Evolutionary conservation across 2,888 invertebrate species (phyloP), one percentile per base, ranked within the genome.

Genomic region (Plebejus argus): DNA sequence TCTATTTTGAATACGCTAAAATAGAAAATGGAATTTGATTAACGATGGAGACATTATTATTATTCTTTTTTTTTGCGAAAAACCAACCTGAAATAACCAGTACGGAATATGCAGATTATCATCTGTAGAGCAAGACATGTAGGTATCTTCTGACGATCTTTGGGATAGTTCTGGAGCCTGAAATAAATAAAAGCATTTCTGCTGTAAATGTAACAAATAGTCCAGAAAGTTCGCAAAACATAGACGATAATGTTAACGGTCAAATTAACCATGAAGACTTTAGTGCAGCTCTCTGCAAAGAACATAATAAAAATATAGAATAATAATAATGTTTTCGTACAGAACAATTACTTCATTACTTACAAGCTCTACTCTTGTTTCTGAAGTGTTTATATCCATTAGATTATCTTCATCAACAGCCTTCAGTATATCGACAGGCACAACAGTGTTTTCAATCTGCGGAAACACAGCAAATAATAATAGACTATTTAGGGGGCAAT

Each of bases 121-220:
- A 4, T 91, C 90, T 39, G 90, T 79, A 15, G 85, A 77, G 81
- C 91, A 91, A 1, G 93, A 90, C 78, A 86, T 87, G 77, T 86
- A 92, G 76, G 89, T 92, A 15, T 83, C 49, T 74, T 28, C 86
- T 1, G 93, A 91, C 1, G 92, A 92, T 80, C 91, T 84, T 1
- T 89, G 89, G 0, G 93, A 91, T 76, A 90, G 92, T 84, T 93
- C 93, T 18, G 93, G 92, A 6, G 87, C 86, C 93, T 93, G 81
- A 5, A 84, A 85, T 76, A 76, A 76, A 76, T 76, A 49, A 66
- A 49, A 76, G 8, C 10, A 39, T 39, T 8, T 2, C 8, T 10
- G 39, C 39, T 39, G 2, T 39, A 39, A 39, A 39, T 10, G 8
- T 39, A 39, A 39, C 10, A 10, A 39, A 10, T 10, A 1, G 8